These are phyloP conservation scores for Catharus bicknelli DNA, from an alignment of 2,113 vertebrate genomes.

Conservation along the genomic window DNA sequence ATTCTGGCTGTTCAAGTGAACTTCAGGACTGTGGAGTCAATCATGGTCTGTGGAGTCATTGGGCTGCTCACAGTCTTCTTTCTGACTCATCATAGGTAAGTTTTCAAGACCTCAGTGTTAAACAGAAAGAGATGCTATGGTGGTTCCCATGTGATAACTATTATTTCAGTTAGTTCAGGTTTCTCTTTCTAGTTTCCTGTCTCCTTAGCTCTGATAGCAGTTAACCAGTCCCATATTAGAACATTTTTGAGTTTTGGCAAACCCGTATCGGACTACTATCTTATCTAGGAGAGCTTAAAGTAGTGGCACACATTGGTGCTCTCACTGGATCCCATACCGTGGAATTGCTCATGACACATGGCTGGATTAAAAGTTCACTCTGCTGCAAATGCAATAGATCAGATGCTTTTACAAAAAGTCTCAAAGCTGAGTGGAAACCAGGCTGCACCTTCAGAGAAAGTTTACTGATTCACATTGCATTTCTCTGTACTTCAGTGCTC, in stretches of 20 bases:
- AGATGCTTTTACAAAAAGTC: not conserved
- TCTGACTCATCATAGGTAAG: not conserved
- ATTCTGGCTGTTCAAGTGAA: not conserved
- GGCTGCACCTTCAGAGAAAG: not conserved
- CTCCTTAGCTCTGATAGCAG: not conserved
- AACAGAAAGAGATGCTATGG: not conserved
- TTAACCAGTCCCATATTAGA: not conserved
- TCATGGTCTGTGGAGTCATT: not conserved
- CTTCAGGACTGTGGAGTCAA: not conserved
- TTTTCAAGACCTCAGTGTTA: not conserved
- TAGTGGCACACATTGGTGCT: not conserved
- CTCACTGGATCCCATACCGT: not conserved
- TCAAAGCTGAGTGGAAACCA: not conserved
- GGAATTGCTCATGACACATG: rapidly evolving
- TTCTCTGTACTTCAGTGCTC: not conserved
- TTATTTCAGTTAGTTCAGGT: not conserved
- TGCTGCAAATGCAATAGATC: not conserved
- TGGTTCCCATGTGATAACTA: not conserved
- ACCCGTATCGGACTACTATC: not conserved
- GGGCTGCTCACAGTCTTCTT: not conserved
- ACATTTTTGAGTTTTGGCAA: not conserved
- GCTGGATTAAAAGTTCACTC: not conserved
- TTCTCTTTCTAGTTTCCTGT: not conserved
- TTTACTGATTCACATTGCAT: not conserved
- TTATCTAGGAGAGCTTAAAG: not conserved